These are phyloP conservation scores for Petrocephalus zakoni DNA, from an alignment of 2,113 vertebrate genomes.

Conservation along the genomic window DNA sequence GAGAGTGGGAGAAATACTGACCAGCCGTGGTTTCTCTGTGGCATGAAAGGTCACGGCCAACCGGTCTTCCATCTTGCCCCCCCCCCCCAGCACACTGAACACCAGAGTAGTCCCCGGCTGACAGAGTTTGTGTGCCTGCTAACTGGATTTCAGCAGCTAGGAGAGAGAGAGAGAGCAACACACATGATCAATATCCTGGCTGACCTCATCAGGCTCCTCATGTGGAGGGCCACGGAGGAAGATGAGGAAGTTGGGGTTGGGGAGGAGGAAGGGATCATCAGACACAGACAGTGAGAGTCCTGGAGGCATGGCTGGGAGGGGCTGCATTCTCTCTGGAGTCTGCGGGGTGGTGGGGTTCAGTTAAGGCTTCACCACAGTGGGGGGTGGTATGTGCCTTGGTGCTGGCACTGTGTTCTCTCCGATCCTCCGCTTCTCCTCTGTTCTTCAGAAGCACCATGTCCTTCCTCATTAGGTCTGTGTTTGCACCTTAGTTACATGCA, in stretches of 20 bases:
- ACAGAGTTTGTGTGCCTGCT: background rate
- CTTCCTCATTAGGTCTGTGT: background rate
- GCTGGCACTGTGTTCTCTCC: background rate
- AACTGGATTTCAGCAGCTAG: background rate
- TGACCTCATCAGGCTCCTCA: background rate
- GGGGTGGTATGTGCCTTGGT: background rate
- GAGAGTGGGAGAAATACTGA: background rate
- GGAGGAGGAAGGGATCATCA: background rate
- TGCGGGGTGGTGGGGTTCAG: background rate
- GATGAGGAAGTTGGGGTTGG: background rate
- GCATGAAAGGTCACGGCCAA: background rate
- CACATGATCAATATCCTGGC: conserved; percentile 12
- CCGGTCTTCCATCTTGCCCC: background rate
- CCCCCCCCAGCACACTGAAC: background rate
- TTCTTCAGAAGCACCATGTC: background rate
- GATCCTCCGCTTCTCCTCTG: background rate
- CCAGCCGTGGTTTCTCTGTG: background rate
- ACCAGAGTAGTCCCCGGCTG: background rate
- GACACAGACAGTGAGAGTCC: background rate
- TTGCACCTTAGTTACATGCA: background rate
- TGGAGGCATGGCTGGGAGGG: background rate
- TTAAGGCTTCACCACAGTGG: background rate
- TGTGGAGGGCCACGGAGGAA: background rate
- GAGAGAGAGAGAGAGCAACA: background rate
- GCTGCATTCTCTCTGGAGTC: background rate